Evolutionary conservation across 1,140 invertebrate genomes (phyloP), one percentile per base, ranked within the genome.

Genomic region (Coelopa frigida): DNA sequence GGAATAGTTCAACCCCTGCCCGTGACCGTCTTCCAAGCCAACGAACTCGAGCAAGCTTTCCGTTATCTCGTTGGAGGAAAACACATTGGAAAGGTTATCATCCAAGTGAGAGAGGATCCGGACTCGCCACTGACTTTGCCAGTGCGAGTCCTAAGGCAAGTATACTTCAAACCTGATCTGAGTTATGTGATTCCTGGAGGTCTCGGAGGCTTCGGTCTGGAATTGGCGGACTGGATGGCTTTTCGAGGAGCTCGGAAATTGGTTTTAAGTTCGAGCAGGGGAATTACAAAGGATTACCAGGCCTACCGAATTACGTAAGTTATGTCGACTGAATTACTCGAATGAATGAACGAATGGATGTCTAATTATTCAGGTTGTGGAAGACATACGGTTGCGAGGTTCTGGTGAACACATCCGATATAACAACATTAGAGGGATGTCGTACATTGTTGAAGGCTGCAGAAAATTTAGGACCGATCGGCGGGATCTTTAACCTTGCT

Each of bases 121-220:
- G 50, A 67, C 7, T 55, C 51, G 83, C 10, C 15, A 14, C 35
- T 45, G 2, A 65, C 62, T 2, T 15, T 63, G 31, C 63, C 66
- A 10, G 56, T 70, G 5, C 46, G 43, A n/a, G 61, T 58, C 5
- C 23, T 59, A 7, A 56, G 43, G 10, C 56, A 68, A 80, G 70
- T 63, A 4, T 69, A 69, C 42, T 77, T 75, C 46, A 60, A 70
- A 10, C 60, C 64, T 1, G 58, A 75, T n/a, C 46, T 70, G 14
- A 70, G 70, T 4, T 82, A 80, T 52, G 58, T 83, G 0, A 73
- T 84, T 1, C 70, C 76, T 3, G 81, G 92, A 29, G 92, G 92
- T 46, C 72, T 94, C 0, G 91, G 89, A 24, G 89, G 90, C 2
- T 92, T 97, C 65, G 92, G 91, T 26, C 72, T 97, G n/a, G 92